phyloP scores from a whole-genome alignment of 2,888 invertebrate genomes.

The Callinectes sapidus region DNA sequence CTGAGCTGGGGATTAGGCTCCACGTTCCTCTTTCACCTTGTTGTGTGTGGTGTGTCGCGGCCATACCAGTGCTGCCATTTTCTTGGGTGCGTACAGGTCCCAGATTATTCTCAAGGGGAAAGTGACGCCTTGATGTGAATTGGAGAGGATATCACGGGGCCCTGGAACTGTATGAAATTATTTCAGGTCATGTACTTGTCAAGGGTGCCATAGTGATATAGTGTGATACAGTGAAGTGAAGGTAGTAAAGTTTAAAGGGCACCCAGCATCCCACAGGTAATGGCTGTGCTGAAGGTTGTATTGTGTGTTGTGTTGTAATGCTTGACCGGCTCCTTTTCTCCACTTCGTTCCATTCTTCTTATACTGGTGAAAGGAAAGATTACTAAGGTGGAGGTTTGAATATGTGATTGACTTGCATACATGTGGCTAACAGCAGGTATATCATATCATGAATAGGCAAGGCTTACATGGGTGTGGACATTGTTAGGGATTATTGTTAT shows the following conservation, averaged over 20 bases:
- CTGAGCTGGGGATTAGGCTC: conserved; percentile 17
- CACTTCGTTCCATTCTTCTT: background rate
- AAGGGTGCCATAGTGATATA: background rate
- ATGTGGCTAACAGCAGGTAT: background rate
- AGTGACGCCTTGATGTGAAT: background rate
- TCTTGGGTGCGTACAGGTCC: background rate
- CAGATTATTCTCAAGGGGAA: background rate
- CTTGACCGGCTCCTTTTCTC: background rate
- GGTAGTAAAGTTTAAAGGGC: background rate
- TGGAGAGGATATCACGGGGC: background rate
- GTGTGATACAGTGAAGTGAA: background rate
- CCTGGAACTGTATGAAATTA: background rate
- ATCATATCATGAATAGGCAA: background rate
- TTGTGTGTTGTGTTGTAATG: background rate
- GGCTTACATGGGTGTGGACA: background rate
- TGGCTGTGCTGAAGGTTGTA: background rate
- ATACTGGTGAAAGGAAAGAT: background rate
- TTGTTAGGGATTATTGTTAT: background rate
- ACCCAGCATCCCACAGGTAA: background rate
- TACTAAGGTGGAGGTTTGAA: background rate
- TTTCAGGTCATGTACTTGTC: background rate
- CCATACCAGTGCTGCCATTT: conserved; percentile 2
- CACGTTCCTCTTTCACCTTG: conserved; percentile 21
- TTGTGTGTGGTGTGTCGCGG: background rate
- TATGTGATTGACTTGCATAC: background rate